Evolutionary conservation across 2,888 invertebrate genomes (phyloP).

Genomic region (Callyntrura guangdongensis): DNA sequence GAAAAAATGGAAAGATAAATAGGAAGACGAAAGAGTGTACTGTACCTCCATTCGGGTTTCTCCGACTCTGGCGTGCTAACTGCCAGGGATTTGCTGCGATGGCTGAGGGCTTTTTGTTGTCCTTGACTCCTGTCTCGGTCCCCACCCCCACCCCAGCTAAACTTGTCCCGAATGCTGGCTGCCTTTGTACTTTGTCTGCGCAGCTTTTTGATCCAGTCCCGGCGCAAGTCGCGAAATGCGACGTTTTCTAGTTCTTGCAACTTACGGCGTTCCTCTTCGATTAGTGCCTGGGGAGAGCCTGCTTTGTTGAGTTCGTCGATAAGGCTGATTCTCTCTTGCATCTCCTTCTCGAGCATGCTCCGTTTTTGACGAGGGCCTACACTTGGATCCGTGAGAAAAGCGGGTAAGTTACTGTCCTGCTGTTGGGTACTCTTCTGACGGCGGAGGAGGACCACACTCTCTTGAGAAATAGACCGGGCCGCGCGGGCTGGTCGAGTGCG

Average conservation of each 20-base stretch:
- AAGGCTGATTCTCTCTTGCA: conserved; percentile 98
- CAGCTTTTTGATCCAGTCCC: conserved; percentile 97
- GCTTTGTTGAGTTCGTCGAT: conserved; percentile 96
- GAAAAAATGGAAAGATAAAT: neutral
- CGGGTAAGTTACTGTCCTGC: conserved; percentile 90
- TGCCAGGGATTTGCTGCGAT: conserved; percentile 91
- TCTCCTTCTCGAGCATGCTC: conserved; percentile 97
- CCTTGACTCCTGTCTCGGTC: conserved; percentile 1
- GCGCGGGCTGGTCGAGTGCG: neutral
- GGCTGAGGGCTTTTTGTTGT: conserved; percentile 29
- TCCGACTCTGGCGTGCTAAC: conserved; percentile 90
- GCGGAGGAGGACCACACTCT: conserved; percentile 90
- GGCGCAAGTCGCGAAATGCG: conserved; percentile 91
- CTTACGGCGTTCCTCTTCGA: conserved; percentile 96
- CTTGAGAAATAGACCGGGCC: conserved; percentile 86
- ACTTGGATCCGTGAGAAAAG: conserved; percentile 93
- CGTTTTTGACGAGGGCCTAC: conserved; percentile 94
- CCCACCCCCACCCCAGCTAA: conserved; percentile 54
- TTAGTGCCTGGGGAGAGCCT: conserved; percentile 95
- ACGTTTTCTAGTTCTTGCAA: conserved; percentile 97
- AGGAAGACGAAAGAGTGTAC: too few species aligned
- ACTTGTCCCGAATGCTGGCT: conserved; percentile 92
- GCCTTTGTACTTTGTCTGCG: conserved; percentile 94
- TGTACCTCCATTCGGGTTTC: conserved; percentile 78
- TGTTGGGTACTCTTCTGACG: conserved; percentile 89